Evolutionary conservation across 2,797 vertebrate genomes (phyloP), one percentile per base, ranked within the genome.

Genomic region (Platalea minor): DNA sequence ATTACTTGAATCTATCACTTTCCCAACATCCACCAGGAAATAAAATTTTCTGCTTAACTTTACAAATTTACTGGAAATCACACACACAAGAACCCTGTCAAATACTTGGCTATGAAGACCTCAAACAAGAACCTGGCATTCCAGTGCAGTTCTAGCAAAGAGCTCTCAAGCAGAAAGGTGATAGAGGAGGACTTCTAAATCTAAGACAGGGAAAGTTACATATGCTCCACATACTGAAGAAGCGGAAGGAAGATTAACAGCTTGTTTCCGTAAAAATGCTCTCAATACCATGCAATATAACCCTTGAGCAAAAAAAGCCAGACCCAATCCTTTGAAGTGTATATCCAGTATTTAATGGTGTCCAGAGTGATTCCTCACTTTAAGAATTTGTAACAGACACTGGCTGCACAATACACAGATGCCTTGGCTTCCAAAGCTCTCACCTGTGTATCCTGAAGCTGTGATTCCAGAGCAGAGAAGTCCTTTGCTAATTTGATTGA

Each of bases 361-460:
- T 37, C 11, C 29, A 50, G 59, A 69, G 59, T 28, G 31, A 80
- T 46, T 86, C 70, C 24, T 92, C 50, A 73, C 53, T 92, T 93
- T 12, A 64, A 28, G 11, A 53, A 21, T 61, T 61, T 37, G 5
- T 64, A 93, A 60, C 2, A 2, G 61, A 78, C 37, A 54, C 35
- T 45, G 33, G 51, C 68, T 93, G 43, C 11, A 67, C 31, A 39
- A 85, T 15, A 77, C 17, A 48, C 2, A 29, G 57, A 28, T 60
- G 53, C 35, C n/a, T 69, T 21, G 31, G 17, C 43, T 50, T 35
- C 74, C 50, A 31, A 74, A 77, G 61, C 53, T 57, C 90, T 45
- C 96, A 99, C 99, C 99, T 99, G 99, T 10, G 98, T 97, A 77
- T 99, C 99, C 97, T 99, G 99, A 84, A 99, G 98, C 97, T 99